A percentile compares a stretch with the other conserved stretches of the same genome.
These are phyloP conservation scores for Micrasema longulum DNA, from an alignment of 1,140 invertebrate genomes.

Conservation along the genomic window DNA sequence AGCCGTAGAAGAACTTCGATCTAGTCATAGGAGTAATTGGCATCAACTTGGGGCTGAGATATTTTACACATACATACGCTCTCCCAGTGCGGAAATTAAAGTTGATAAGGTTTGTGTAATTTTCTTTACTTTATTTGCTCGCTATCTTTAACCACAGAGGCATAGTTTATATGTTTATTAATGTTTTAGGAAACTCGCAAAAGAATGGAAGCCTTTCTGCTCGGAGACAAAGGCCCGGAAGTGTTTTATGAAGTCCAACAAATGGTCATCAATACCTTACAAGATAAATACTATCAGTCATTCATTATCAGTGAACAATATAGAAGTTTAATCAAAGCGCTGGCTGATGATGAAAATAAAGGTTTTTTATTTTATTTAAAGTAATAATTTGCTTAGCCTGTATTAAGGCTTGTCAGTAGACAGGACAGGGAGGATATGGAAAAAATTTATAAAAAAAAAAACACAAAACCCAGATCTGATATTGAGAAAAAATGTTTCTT, in stretches of 20 bases:
- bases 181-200: slow-evolving; percentile 72
- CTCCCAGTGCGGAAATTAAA: slow-evolving; percentile 82
- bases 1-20: slow-evolving; percentile 87
- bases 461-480: too few relatives aligned
- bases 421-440: too few relatives aligned
- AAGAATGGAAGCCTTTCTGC: slow-evolving; percentile 87
- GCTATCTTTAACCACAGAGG: too few relatives aligned
- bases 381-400: too few relatives aligned
- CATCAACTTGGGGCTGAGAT: slow-evolving; percentile 92
- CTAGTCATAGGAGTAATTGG: slow-evolving; percentile 78
- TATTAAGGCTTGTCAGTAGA: too few relatives aligned
- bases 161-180: too few relatives aligned
- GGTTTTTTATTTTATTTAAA: too few relatives aligned
- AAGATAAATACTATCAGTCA: slow-evolving; percentile 90
- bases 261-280: slow-evolving; percentile 80
- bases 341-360: slow-evolving; percentile 76
- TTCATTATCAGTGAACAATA: slow-evolving; percentile 90
- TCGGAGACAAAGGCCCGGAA: slow-evolving; percentile 88
- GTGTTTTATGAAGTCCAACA: slow-evolving; percentile 90
- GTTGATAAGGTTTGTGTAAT: slow-evolving; percentile 72
- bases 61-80: slow-evolving; percentile 88
- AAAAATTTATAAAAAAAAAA: too few relatives aligned
- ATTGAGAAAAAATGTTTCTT: too few relatives aligned
- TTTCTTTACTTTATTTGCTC: too few relatives aligned
- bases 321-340: slow-evolving; percentile 78